phyloP scores from a whole-genome alignment of 2,797 vertebrate genomes.

The Morus bassanus region DNA sequence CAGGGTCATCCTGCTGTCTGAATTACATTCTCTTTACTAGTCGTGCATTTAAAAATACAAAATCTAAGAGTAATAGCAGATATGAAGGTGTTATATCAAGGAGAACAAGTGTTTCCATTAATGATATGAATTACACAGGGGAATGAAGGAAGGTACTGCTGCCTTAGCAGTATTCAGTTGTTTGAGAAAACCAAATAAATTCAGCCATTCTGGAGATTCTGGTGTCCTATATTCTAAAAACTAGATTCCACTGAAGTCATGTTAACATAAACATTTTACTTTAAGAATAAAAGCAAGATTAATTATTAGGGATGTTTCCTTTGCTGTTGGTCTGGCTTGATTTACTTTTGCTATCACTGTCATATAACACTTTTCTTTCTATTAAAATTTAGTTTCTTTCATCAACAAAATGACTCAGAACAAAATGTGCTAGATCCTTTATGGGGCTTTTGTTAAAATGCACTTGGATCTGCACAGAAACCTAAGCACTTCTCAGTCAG shows the following conservation, averaged over 20 bases:
- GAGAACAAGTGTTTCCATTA: slow-evolving; percentile 28
- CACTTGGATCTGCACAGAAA: neutral
- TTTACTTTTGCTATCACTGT: neutral
- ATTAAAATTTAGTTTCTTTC: neutral
- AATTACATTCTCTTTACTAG: slow-evolving; percentile 14
- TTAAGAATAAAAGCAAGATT: neutral
- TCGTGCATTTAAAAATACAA: neutral
- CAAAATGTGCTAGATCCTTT: neutral
- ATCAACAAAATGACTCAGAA: neutral
- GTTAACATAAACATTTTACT: neutral
- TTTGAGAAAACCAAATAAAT: slow-evolving; percentile 36
- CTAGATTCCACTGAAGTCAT: slow-evolving; percentile 17
- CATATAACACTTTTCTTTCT: neutral
- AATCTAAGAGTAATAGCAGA: neutral
- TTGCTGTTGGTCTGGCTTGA: neutral
- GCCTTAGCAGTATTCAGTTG: neutral
- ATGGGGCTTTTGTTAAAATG: neutral
- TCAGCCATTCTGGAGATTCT: neutral
- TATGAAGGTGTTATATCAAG: neutral
- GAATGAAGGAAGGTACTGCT: neutral
- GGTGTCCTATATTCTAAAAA: neutral
- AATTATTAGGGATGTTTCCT: neutral
- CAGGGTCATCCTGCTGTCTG: neutral
- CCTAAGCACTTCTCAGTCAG: neutral
- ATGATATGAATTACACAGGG: neutral